A percentile compares a stretch with the other conserved stretches of the same genome.
phyloP scores from a whole-genome alignment of 1,140 invertebrate species.

The Daktulosphaira vitifoliae region DNA sequence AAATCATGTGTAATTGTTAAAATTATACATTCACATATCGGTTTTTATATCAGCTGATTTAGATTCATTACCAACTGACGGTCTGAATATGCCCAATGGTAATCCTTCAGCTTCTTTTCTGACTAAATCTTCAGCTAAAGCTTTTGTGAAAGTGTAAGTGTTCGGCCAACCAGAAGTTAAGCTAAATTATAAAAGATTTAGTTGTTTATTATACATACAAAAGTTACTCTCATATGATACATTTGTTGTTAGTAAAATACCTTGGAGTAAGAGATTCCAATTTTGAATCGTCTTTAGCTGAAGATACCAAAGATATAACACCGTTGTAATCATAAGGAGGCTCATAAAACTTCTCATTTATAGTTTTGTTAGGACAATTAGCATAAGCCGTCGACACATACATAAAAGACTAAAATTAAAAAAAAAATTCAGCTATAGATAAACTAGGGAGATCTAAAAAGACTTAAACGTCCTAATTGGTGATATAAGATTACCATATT shows the following conservation, averaged over 20 bases:
- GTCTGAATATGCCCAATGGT: slow-evolving; percentile 63
- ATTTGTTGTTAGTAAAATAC: slow-evolving; percentile 38
- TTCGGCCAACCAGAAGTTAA: slow-evolving; percentile 62
- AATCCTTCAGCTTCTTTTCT: slow-evolving; percentile 55
- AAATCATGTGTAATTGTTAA: slow-evolving; percentile 36
- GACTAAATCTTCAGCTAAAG: slow-evolving; percentile 65
- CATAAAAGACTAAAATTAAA: slow-evolving; percentile 39
- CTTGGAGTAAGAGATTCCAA: slow-evolving; percentile 45
- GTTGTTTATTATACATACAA: neutral
- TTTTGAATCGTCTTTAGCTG: slow-evolving; percentile 45
- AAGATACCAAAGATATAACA: slow-evolving; percentile 27
- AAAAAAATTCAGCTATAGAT: neutral
- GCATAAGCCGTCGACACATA: slow-evolving; percentile 60
- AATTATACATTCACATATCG: neutral
- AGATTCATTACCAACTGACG: slow-evolving; percentile 63
- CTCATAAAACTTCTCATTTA: slow-evolving; percentile 45
- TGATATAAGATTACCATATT: too few relatives aligned
- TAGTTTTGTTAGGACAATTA: slow-evolving; percentile 50
- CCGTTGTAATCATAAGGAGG: slow-evolving; percentile 25
- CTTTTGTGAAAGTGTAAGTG: slow-evolving; percentile 78
- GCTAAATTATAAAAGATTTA: slow-evolving; percentile 41
- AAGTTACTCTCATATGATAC: too few relatives aligned
- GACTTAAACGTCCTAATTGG: neutral
- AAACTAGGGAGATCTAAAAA: too few relatives aligned
- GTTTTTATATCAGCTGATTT: slow-evolving; percentile 39